Conservation (phyloP, 2,888 invertebrate species). For the Plusia festucae region DNA sequence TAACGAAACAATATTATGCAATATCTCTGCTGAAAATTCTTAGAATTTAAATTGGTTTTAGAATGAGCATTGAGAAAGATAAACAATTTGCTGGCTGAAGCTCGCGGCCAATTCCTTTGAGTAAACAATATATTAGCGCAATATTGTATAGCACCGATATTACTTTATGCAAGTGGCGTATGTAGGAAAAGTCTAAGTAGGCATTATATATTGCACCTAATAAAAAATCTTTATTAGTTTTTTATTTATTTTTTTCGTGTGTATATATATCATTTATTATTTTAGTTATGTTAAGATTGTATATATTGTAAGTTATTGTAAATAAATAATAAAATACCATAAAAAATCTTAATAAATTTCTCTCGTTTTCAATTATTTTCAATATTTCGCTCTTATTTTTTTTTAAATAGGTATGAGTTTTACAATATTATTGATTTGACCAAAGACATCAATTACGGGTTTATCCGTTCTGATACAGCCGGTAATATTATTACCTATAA, state of each 20-base stretch:
- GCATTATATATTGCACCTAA: background rate
- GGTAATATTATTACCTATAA: no score
- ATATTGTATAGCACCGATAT: background rate
- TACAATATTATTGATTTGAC: no score
- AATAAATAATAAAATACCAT: no score
- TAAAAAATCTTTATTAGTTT: background rate
- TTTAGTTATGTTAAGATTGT: no score
- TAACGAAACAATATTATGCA: constrained; percentile 1
- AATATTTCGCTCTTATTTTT: no score
- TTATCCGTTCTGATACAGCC: no score
- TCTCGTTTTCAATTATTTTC: no score
- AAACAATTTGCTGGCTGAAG: background rate
- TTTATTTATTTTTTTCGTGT: background rate
- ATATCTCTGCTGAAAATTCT: constrained; percentile 1
- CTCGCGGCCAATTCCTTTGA: constrained; percentile 2
- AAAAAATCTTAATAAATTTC: no score
- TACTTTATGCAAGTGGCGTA: background rate
- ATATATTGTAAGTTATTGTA: no score
- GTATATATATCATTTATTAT: no score
- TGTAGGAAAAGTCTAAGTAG: background rate
- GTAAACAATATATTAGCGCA: background rate
- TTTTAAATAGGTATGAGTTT: no score
- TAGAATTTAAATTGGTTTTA: background rate
- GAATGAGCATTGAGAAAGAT: constrained; percentile 4
- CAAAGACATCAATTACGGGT: no score